These are phyloP conservation scores for Rhingia campestris DNA, from an alignment of 2,888 invertebrate genomes.

Conservation along the genomic window DNA sequence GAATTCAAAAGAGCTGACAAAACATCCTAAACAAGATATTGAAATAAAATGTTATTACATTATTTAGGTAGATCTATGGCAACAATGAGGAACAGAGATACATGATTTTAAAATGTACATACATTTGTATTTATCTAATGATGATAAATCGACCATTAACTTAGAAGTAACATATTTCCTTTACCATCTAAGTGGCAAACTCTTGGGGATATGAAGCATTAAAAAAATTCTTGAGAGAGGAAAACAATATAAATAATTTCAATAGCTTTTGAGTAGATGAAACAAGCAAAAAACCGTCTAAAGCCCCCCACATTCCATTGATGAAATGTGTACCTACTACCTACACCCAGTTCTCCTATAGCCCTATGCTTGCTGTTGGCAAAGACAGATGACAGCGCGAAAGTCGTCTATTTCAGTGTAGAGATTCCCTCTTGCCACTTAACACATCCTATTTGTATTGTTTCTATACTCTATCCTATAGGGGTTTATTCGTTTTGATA, in stretches of 20 bases:
- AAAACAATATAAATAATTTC: slow-evolving; percentile 69
- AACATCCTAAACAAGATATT: no score
- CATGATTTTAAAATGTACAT: no score
- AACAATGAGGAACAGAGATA: no score
- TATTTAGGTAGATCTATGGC: no score
- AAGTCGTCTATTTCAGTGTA: slow-evolving; percentile 59
- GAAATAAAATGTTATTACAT: no score
- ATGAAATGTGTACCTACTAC: neutral
- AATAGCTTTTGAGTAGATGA: slow-evolving; percentile 64
- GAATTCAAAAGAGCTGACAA: no score
- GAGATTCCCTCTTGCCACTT: neutral
- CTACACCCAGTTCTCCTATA: neutral
- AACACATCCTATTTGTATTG: neutral
- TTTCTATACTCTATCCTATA: neutral
- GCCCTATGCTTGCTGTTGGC: slow-evolving; percentile 40
- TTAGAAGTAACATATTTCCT: no score
- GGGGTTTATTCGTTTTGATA: neutral
- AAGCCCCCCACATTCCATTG: slow-evolving; percentile 11
- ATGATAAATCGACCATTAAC: no score
- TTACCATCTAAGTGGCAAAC: slow-evolving; percentile 39
- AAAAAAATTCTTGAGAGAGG: neutral
- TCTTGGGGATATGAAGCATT: slow-evolving; percentile 17
- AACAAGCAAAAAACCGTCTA: slow-evolving; percentile 56
- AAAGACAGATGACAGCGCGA: slow-evolving; percentile 68
- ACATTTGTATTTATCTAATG: no score